Evolutionary conservation across 2,888 invertebrate species (phyloP), one percentile per base, ranked within the genome.

Genomic region (Sepioteuthis lessoniana): DNA sequence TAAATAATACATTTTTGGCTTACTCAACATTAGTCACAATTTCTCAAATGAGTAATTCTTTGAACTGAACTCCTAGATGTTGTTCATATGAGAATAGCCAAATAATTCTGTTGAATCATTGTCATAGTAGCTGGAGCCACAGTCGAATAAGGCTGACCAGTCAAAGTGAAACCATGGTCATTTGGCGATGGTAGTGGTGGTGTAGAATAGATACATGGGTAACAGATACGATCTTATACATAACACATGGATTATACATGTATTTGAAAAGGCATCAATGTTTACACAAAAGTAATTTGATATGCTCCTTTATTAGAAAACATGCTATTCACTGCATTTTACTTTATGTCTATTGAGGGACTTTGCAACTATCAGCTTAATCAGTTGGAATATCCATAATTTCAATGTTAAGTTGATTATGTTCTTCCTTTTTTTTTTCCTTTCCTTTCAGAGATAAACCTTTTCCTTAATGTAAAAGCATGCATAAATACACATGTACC

Each of bases 221-320:
- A 76, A 10, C 19, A 76, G 76, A 76, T 76, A 76, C 10, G n/a
- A 76, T 76, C 76, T n/a, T n/a, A 35, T 76, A 76, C 35, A 76
- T 76, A 76, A 76, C 76, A 76, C 76, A 76, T 76, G 76, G 76
- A 76, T 76, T 35, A 76, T 35, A 76, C 76, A n/a, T 76, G n/a
- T n/a, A 76, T 76, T 76, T 76, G 76, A 76, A 76, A 76, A 76
- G n/a, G 76, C 76, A 76, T 76, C n/a, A 76, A 76, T 76, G 76
- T 76, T 76, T 76, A 76, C 76, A 76, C 76, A 76, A 76, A 76
- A 76, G 76, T 76, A 76, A 76, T 76, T 76, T 76, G n/a, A 76
- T 76, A n/a, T 76, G n/a, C 16, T n/a, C n/a, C 76, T 76, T 76
- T 76, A 76, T 76, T 76, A 35, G 76, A 76, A 35, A 76, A 16